Conservation (phyloP, 2,888 invertebrate species). For the Balanococcus diminutus region DNA sequence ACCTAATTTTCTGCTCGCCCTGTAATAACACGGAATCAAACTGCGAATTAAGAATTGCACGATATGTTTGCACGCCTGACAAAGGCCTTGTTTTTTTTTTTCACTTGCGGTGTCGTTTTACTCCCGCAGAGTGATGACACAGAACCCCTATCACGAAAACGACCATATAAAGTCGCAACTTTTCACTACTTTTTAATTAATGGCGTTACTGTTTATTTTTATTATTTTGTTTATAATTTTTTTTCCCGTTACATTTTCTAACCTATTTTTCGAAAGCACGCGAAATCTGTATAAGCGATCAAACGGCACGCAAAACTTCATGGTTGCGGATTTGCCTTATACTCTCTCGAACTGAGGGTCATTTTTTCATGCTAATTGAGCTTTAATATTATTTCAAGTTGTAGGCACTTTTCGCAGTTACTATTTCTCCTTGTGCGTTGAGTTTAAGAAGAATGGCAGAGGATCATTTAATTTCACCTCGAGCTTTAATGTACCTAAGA, state of each 20-base stretch:
- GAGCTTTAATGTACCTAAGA: too few relatives aligned
- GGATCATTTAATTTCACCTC: too few relatives aligned
- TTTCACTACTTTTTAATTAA: constrained; percentile 45
- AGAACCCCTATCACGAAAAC: constrained; percentile 45
- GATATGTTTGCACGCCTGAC: constrained; percentile 17
- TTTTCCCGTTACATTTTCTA: constrained; percentile 12
- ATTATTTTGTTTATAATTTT: constrained; percentile 47
- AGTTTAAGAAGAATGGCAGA: neutral
- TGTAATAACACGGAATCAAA: neutral
- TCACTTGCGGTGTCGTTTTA: neutral
- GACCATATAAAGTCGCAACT: constrained; percentile 41
- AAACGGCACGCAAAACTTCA: constrained; percentile 36
- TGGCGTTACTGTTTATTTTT: constrained; percentile 42
- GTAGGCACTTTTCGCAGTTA: too few relatives aligned
- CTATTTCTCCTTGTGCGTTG: neutral
- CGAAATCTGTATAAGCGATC: constrained; percentile 30
- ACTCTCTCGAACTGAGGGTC: neutral
- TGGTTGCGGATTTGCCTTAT: neutral
- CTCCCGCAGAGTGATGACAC: constrained; percentile 44
- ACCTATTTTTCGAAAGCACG: constrained; percentile 31
- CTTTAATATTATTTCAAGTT: neutral
- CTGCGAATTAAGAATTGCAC: constrained; percentile 31
- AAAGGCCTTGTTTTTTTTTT: constrained; percentile 5
- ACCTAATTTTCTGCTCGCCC: neutral
- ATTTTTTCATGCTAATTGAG: constrained; percentile 30